phyloP scores from a whole-genome alignment of 2,113 vertebrate genomes.

The Spea multiplicata region DNA sequence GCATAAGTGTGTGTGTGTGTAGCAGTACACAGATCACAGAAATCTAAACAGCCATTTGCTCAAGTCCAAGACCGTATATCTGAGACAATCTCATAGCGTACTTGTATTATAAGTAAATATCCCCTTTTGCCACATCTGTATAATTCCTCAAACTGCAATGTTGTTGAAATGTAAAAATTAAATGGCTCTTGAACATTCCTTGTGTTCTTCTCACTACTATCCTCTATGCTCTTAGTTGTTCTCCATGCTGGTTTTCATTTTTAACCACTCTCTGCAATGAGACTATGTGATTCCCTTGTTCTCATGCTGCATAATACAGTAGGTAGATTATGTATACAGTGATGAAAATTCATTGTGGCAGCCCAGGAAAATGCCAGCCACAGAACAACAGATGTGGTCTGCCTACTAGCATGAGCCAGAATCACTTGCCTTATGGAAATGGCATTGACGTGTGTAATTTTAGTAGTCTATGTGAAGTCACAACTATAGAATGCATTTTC shows the following conservation, averaged over 20 bases:
- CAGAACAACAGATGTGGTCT: slow-evolving; percentile 58
- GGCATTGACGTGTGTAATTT: slow-evolving; percentile 43
- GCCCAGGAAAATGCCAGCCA: slow-evolving; percentile 57
- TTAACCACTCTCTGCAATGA: not conserved
- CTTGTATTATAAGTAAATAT: too few relatives aligned
- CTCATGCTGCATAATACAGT: slow-evolving; percentile 50
- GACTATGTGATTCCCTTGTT: not conserved
- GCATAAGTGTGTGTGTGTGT: too few relatives aligned
- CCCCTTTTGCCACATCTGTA: too few relatives aligned
- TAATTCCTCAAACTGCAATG: too few relatives aligned
- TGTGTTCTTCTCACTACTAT: too few relatives aligned
- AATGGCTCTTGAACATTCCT: too few relatives aligned
- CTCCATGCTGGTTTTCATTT: not conserved
- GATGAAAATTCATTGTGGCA: slow-evolving; percentile 62
- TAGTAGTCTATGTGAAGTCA: slow-evolving; percentile 42
- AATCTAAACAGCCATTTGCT: too few relatives aligned
- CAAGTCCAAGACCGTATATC: too few relatives aligned
- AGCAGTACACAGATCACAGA: too few relatives aligned
- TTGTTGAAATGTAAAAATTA: too few relatives aligned
- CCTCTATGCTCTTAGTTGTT: too few relatives aligned
- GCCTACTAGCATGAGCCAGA: slow-evolving; percentile 57
- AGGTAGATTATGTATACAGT: slow-evolving; percentile 45
- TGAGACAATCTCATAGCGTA: too few relatives aligned
- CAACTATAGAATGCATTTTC: slow-evolving; percentile 43
- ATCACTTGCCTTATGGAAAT: slow-evolving; percentile 51